Percentiles rank a stretch among this genome's conserved stretches.
phyloP scores from a whole-genome alignment of 2,797 vertebrate genomes.

The Kryptopterus vitreolus region DNA sequence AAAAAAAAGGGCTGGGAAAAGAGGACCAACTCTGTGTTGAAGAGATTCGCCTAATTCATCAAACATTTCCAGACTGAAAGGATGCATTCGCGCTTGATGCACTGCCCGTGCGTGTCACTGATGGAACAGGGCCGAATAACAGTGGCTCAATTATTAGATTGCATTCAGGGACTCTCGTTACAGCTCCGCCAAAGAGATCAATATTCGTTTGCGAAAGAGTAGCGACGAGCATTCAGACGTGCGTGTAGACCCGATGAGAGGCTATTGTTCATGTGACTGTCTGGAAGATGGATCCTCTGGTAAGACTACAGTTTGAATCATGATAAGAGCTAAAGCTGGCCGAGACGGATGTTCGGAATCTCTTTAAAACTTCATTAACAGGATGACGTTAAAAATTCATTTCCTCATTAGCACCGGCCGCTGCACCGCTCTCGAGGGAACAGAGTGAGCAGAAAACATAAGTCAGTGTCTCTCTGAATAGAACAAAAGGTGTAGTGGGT shows the following conservation, averaged over 20 bases:
- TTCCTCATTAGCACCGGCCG: slow-evolving; percentile 39
- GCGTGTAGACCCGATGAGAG: not conserved
- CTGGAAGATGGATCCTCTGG: not conserved
- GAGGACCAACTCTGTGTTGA: not conserved
- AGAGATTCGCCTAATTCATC: slow-evolving; percentile 11
- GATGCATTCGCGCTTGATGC: not conserved
- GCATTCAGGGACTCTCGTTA: slow-evolving; percentile 14
- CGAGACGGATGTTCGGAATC: slow-evolving; percentile 3
- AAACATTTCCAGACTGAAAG: not conserved
- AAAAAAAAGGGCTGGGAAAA: slow-evolving; percentile 36
- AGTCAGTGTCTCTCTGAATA: not conserved
- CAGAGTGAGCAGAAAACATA: slow-evolving; percentile 22
- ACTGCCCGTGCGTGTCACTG: not conserved
- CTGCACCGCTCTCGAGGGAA: slow-evolving; percentile 31
- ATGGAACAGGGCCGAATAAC: not conserved
- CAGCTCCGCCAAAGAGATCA: slow-evolving; percentile 14
- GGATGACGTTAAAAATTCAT: slow-evolving; percentile 55
- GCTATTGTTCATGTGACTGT: slow-evolving; percentile 1
- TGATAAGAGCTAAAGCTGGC: not conserved
- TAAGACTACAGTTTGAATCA: not conserved
- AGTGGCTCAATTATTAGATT: slow-evolving; percentile 10
- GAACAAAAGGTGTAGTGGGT: not conserved
- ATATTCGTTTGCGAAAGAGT: slow-evolving; percentile 4
- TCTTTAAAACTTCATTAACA: slow-evolving; percentile 48
- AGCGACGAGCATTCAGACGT: not conserved